These are phyloP conservation scores for Rosalia funebris DNA, from an alignment of 2,888 invertebrate species.

Conservation along the genomic window DNA sequence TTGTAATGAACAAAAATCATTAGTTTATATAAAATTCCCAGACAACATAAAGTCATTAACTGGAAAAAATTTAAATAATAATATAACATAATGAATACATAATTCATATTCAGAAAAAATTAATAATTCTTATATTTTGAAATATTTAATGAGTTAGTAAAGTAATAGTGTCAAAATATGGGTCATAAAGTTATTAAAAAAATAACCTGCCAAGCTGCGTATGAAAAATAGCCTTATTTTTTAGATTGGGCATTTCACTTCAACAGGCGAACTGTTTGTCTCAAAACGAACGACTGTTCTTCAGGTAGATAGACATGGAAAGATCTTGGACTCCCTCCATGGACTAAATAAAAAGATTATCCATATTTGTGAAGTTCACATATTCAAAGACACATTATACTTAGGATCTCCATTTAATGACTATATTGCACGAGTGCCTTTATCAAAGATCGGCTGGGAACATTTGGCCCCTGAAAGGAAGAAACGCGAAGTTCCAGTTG, in stretches of 20 bases:
- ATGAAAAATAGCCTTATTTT: no score
- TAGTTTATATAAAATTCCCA: no score
- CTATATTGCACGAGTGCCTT: slow-evolving; percentile 73
- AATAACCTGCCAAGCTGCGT: no score
- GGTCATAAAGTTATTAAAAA: no score
- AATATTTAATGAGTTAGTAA: no score
- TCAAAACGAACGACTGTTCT: slow-evolving; percentile 69
- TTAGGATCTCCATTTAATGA: slow-evolving; percentile 76
- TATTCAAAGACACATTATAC: slow-evolving; percentile 73
- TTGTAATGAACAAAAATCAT: no score
- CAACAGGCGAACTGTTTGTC: slow-evolving; percentile 48
- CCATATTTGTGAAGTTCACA: slow-evolving; percentile 73
- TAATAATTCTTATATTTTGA: no score
- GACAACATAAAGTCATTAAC: no score
- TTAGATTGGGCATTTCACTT: slow-evolving; percentile 74
- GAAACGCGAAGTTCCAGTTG: slow-evolving; percentile 31
- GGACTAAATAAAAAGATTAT: slow-evolving; percentile 69
- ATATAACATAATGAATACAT: no score
- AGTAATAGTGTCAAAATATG: no score
- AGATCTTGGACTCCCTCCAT: slow-evolving; percentile 75
- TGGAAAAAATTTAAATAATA: no score
- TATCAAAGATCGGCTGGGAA: slow-evolving; percentile 65
- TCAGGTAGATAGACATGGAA: slow-evolving; percentile 77
- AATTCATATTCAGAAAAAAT: no score
- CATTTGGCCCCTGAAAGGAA: slow-evolving; percentile 44